Percentiles rank a stretch among this genome's conserved stretches.
Conservation (phyloP, 1,140 invertebrate genomes). For the Archegozetes longisetosus region DNA sequence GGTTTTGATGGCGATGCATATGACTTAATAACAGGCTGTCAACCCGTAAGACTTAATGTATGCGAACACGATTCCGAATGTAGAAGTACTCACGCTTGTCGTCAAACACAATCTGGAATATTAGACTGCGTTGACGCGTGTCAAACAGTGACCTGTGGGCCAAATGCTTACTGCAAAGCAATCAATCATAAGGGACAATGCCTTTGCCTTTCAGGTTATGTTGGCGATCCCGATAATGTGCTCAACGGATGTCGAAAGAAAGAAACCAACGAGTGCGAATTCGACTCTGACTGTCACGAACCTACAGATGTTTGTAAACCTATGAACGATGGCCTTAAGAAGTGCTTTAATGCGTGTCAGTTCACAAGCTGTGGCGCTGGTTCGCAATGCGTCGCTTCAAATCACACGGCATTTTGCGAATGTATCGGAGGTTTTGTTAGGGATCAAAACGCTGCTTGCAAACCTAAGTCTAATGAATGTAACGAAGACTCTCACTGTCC, state of each 20-base stretch:
- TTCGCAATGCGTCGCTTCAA: constrained; percentile 31
- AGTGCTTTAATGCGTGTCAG: constrained; percentile 20
- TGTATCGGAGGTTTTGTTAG: constrained; percentile 33
- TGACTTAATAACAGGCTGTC: constrained; percentile 48
- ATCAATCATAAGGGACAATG: constrained; percentile 67
- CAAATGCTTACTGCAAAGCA: constrained; percentile 67
- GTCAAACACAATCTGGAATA: constrained; percentile 15
- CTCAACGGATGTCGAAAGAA: constrained; percentile 22
- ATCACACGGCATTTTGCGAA: constrained; percentile 53
- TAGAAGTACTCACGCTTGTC: constrained; percentile 37
- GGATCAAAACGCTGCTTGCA: constrained; percentile 18
- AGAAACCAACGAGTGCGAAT: constrained; percentile 19
- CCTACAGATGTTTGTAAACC: constrained; percentile 20
- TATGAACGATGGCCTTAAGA: constrained; percentile 20
- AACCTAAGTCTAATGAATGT: constrained; percentile 18
- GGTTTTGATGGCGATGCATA: constrained; percentile 59
- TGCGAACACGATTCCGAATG: constrained; percentile 46
- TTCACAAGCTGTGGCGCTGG: constrained; percentile 19
- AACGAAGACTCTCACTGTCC: constrained; percentile 20
- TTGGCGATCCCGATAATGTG: constrained; percentile 24
- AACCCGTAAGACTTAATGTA: constrained; percentile 21
- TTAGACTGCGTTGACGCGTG: constrained; percentile 45
- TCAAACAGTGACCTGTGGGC: constrained; percentile 71
- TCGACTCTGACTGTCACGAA: constrained; percentile 19
- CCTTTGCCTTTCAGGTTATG: constrained; percentile 53